Conservation (phyloP, 2,797 vertebrate genomes). For the Podarcis lilfordi region DNA sequence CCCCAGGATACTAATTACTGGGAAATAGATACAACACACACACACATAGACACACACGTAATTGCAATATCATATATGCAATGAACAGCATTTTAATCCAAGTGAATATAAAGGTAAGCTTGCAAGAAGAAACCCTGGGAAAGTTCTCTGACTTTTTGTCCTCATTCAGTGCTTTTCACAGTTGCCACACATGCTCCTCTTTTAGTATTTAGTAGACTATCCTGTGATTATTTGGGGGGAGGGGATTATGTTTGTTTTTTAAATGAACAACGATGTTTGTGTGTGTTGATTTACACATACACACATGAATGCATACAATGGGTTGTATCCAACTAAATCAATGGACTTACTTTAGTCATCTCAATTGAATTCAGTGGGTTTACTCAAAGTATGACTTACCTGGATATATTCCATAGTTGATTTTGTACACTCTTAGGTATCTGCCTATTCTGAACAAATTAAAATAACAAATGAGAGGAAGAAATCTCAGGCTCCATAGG, state of each 20-base stretch:
- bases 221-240: background rate
- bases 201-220: background rate
- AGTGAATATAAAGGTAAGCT: background rate
- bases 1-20: conserved; percentile 61
- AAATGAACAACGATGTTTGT: background rate
- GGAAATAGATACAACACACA: conserved; percentile 54
- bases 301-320: background rate
- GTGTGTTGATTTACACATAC: background rate
- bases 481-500: too few relatives aligned
- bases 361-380: too few relatives aligned
- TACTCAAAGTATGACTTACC: too few relatives aligned
- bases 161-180: background rate
- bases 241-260: background rate
- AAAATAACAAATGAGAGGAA: too few relatives aligned
- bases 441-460: too few relatives aligned
- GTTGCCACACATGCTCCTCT: background rate
- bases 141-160: background rate
- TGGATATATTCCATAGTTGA: too few relatives aligned
- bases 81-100: background rate
- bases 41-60: fast-evolving
- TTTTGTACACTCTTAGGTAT: too few relatives aligned
- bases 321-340: too few relatives aligned
- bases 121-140: background rate
- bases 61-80: background rate
- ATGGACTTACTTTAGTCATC: too few relatives aligned